Base-by-base conservation (phyloP, 92 coral and sea anemone species). In the Heliopora coerulea region DNA sequence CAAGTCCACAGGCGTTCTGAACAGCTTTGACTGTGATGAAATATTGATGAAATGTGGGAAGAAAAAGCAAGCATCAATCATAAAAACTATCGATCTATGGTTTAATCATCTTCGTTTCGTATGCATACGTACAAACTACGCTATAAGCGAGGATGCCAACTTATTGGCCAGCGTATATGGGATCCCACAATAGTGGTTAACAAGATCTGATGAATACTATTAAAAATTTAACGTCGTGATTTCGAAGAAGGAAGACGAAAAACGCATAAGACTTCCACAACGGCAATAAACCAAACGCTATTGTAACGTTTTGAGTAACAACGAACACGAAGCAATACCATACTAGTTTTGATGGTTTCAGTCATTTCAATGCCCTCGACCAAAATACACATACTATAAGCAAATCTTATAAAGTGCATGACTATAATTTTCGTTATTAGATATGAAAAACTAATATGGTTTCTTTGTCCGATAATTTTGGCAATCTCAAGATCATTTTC, bases 111-210 rank as follows among this genome's bases (percentile, higher is more conserved):
- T 21, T 1, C 27, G 40, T 37, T 27, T 40, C n/a, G 52, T 15
- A 6, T 67, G 74, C 74, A 67, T 67, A 67, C 29, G 48, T 44
- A 29, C 40, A 44, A 18, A 48, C 59, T 0, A 9, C 26, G 24
- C 31, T 44, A 26, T 3, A 27, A 32, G 21, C 25, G 14, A 25
- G 4, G 13, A 30, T 14, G 26, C 6, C 25, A 13, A 21, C 35
- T 67, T 67, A 67, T 67, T 67, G 74, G 74, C 74, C 48, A 35
- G 49, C 31, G n/a, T n/a, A 17, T 26, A 11, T 0, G 30, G 54
- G 30, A 67, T 67, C 74, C 13, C 19, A 32, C n/a, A 1, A 54
- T 54, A 18, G 77, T 63, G 77, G 77, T 70, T 35, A 70, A 54
- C 50, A 48, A 57, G 77, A 70, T 70, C n/a, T 33, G 50, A 52